Conservation (phyloP, 92 coral and sea anemone species). For the Bergia puertoricense region DNA sequence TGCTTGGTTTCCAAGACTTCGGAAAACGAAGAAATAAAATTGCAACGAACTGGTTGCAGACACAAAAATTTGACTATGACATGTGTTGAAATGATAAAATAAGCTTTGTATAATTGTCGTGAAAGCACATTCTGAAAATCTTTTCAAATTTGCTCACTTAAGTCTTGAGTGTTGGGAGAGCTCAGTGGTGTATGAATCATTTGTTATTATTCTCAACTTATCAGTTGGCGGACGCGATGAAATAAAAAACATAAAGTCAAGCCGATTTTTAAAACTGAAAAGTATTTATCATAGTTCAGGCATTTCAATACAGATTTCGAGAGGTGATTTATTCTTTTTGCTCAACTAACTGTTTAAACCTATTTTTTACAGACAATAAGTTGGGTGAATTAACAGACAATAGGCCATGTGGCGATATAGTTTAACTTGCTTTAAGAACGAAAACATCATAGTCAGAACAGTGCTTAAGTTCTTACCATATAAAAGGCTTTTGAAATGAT, state of each 20-base stretch:
- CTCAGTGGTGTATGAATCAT: not conserved
- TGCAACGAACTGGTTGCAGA: not conserved
- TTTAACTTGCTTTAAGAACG: not conserved
- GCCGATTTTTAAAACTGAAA: too few species aligned
- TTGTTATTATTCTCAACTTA: not conserved
- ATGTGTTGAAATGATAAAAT: too few species aligned
- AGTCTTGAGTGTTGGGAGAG: not conserved
- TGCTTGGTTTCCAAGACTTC: not conserved
- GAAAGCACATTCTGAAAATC: not conserved
- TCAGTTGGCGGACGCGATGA: not conserved
- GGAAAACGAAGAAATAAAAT: not conserved
- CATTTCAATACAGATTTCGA: not conserved
- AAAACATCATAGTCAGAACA: not conserved
- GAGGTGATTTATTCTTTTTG: not conserved
- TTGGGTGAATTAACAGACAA: conserved; percentile 18
- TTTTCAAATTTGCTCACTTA: not conserved
- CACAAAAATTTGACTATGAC: not conserved
- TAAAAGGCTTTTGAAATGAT: conserved; percentile 3
- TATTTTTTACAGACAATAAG: not conserved
- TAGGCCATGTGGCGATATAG: conserved; percentile 12
- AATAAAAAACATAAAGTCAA: not conserved
- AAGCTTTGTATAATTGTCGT: not conserved
- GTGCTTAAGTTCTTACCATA: not conserved
- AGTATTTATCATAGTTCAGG: not conserved
- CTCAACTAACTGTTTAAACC: not conserved